phyloP scores from a whole-genome alignment of 35 echinoderm and acorn worm species.

The Strongylocentrotus purpuratus region DNA sequence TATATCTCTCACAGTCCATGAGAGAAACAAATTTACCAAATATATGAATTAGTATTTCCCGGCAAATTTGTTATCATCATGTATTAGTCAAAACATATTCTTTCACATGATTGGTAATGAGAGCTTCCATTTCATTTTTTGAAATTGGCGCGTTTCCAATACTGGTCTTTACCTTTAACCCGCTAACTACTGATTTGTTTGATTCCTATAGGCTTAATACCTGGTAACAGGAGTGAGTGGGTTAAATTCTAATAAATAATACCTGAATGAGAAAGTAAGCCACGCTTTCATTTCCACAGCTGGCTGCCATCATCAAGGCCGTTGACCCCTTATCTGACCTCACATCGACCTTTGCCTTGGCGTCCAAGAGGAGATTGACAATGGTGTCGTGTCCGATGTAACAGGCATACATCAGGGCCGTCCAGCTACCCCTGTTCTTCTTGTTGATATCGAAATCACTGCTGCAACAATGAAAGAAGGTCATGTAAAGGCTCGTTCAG shows the following conservation, averaged over 20 bases:
- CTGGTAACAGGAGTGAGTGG: background rate
- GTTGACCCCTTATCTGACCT: conserved; percentile 77
- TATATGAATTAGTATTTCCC: too few relatives aligned
- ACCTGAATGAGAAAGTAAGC: conserved; percentile 93
- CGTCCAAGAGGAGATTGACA: conserved; percentile 85
- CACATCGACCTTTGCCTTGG: conserved; percentile 63
- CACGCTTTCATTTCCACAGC: conserved; percentile 88
- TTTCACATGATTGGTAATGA: too few relatives aligned
- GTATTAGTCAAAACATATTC: too few relatives aligned
- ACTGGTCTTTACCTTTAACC: too few relatives aligned
- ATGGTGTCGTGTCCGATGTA: conserved; percentile 96
- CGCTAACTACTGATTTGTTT: too few relatives aligned
- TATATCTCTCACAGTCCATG: too few relatives aligned
- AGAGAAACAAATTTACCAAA: too few relatives aligned
- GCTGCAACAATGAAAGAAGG: conserved; percentile 37
- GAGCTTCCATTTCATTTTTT: too few relatives aligned
- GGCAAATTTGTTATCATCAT: too few relatives aligned
- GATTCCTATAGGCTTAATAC: background rate
- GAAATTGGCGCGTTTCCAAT: too few relatives aligned
- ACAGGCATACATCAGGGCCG: conserved; percentile 96
- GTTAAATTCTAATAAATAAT: background rate
- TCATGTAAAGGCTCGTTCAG: background rate
- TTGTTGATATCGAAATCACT: conserved; percentile 77
- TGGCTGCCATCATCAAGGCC: conserved; percentile 91
- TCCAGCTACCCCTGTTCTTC: conserved; percentile 83